phyloP scores from a whole-genome alignment of 1,140 invertebrate species.

The Drosophila navojoa region DNA sequence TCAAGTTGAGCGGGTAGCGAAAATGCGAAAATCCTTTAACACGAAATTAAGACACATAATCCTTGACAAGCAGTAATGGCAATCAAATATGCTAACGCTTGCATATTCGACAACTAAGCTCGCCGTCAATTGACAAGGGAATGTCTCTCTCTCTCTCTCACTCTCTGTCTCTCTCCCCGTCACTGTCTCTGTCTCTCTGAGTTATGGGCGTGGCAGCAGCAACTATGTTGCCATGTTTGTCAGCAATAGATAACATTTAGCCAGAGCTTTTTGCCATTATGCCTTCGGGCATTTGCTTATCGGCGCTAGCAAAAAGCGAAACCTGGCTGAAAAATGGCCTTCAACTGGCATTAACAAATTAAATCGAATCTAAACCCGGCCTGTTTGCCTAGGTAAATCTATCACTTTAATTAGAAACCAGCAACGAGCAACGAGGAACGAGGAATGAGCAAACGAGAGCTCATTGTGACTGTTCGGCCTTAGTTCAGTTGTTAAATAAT shows the following conservation, averaged over 20 bases:
- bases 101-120: constrained; percentile 70
- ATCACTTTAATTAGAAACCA: constrained; percentile 75
- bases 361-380: constrained; percentile 51
- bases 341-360: constrained; percentile 59
- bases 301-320: constrained; percentile 38
- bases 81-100: constrained; percentile 82
- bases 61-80: constrained; percentile 80
- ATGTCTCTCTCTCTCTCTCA: no score
- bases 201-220: constrained; percentile 25
- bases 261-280: constrained; percentile 42
- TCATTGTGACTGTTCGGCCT: constrained; percentile 37
- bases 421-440: neutral
- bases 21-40: constrained; percentile 76
- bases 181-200: constrained; percentile 6
- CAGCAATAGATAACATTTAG: constrained; percentile 31
- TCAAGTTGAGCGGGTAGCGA: constrained; percentile 10
- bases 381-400: constrained; percentile 51
- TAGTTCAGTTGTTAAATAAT: constrained; percentile 56
- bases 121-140: constrained; percentile 65
- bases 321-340: constrained; percentile 54
- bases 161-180: no score
- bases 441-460: neutral
- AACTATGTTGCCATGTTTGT: constrained; percentile 32
- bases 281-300: constrained; percentile 59
- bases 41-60: constrained; percentile 80